A percentile compares a stretch with the other conserved stretches of the same genome.
Conservation (phyloP, 1,140 invertebrate genomes). For the Brachionus asplanchnoidis region DNA sequence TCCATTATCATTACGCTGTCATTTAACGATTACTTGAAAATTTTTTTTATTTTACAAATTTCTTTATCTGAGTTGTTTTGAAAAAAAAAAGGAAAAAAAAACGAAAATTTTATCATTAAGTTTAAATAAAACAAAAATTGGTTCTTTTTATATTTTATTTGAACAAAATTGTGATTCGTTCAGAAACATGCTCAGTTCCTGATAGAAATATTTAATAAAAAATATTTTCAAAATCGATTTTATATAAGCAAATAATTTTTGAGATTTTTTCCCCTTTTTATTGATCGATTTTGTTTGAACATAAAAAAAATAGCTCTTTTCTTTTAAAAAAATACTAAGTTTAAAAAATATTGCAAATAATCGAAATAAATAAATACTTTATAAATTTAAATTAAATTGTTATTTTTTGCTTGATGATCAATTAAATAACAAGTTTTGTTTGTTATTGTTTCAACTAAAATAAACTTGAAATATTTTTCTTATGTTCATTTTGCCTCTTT, state of each 20-base stretch:
- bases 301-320: background rate
- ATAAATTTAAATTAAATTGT: constrained; percentile 38
- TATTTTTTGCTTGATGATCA: background rate
- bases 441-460: constrained; percentile 25
- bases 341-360: background rate
- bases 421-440: constrained; percentile 14
- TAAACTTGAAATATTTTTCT: constrained; percentile 24
- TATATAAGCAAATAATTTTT: background rate
- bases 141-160: background rate
- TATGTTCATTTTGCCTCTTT: background rate
- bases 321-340: background rate
- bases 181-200: background rate
- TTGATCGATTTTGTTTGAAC: constrained; percentile 18
- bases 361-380: constrained; percentile 30
- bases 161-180: background rate
- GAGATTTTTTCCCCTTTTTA: background rate
- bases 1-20: too few relatives aligned
- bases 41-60: too few relatives aligned
- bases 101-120: too few relatives aligned
- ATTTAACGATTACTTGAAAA: too few relatives aligned
- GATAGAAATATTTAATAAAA: constrained; percentile 23
- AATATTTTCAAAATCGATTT: constrained; percentile 38
- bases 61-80: too few relatives aligned
- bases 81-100: too few relatives aligned
- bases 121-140: background rate